Evolutionary conservation across 2,113 vertebrate species (phyloP).

Genomic region (Nettapus auritus): DNA sequence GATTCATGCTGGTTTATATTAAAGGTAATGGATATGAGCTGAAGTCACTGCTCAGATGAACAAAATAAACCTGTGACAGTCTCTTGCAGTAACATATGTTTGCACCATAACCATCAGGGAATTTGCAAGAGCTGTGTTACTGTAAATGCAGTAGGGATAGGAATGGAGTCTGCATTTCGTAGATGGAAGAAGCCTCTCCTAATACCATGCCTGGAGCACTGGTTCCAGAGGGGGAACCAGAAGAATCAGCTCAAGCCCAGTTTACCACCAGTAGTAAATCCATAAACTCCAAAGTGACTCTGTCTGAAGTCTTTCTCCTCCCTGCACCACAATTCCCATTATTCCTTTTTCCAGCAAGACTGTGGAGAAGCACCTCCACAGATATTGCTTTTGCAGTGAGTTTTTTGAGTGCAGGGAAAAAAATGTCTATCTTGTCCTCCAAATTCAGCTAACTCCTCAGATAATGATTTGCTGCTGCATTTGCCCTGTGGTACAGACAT

Average conservation of each 20-base stretch:
- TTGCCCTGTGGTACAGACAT: neutral
- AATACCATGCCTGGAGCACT: neutral
- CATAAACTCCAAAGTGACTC: neutral
- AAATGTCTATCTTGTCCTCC: neutral
- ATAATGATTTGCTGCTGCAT: neutral
- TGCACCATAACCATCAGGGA: neutral
- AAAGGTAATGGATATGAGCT: fast-evolving
- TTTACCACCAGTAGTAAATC: neutral
- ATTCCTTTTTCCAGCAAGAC: neutral
- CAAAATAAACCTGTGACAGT: neutral
- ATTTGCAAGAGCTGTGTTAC: neutral
- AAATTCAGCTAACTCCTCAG: neutral
- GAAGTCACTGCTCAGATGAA: neutral
- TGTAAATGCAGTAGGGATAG: neutral
- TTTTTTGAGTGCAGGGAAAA: neutral
- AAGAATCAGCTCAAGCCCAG: neutral
- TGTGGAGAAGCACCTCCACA: neutral
- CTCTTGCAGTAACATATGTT: neutral
- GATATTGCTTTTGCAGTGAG: neutral
- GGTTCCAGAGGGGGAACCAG: no score
- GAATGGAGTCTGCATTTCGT: neutral
- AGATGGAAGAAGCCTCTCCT: neutral
- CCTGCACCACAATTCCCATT: neutral
- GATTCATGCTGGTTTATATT: neutral
- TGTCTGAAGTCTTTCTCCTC: neutral